These are phyloP conservation scores for Haliclystus octoradiatus DNA, from an alignment of 30 jellyfish, hydroid and myxozoan genomes.

Conservation along the genomic window DNA sequence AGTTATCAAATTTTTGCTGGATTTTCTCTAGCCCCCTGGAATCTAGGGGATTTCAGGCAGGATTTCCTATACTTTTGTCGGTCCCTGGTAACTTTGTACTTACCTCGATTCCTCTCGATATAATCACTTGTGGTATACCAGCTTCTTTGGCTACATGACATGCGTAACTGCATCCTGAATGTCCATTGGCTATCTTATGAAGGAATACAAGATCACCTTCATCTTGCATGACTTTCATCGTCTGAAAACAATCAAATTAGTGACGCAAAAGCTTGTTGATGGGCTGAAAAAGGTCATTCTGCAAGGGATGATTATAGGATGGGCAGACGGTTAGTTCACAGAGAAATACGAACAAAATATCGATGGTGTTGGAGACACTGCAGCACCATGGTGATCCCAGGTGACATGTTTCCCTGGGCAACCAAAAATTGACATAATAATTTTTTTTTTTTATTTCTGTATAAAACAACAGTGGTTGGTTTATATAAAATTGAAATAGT, in stretches of 20 bases:
- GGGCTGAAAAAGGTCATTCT: background rate
- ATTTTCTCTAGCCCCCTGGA: background rate
- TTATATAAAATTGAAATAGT: no score
- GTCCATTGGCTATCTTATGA: constrained; percentile 56
- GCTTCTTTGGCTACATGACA: constrained; percentile 59
- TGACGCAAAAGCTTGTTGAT: background rate
- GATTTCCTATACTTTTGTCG: no score
- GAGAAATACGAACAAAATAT: background rate
- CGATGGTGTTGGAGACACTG: background rate
- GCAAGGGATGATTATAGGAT: background rate
- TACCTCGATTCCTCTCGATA: constrained; percentile 73
- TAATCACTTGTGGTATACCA: constrained; percentile 48
- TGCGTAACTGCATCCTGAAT: constrained; percentile 71
- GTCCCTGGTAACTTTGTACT: no score
- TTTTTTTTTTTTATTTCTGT: no score
- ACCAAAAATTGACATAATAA: no score
- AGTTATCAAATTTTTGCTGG: background rate
- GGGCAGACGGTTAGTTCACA: background rate
- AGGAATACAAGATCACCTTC: constrained; percentile 74
- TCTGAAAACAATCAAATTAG: constrained; percentile 17
- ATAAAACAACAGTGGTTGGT: no score
- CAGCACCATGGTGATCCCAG: background rate
- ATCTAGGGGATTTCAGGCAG: background rate
- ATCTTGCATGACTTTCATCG: constrained; percentile 82
- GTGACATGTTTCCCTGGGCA: no score